Evolutionary conservation across 64 coral and sea anemone species (phyloP).

Genomic region (Montipora capricornis): DNA sequence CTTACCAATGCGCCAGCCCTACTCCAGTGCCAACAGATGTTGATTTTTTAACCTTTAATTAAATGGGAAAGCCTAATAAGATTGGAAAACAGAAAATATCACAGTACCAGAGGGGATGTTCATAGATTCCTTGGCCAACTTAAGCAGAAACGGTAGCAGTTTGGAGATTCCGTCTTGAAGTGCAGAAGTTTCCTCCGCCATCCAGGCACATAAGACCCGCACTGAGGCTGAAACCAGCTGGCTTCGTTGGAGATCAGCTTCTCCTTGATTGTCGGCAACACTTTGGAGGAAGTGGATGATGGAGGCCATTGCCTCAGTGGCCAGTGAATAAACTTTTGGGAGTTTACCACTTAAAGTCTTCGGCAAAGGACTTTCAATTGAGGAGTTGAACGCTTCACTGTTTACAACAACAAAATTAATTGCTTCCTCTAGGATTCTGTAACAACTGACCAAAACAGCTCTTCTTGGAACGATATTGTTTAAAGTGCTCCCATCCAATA

Average conservation of each 20-base stretch:
- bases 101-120: background rate
- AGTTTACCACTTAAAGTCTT: background rate
- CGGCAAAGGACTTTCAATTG: background rate
- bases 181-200: slow-evolving; percentile 92
- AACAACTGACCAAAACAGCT: slow-evolving; percentile 68
- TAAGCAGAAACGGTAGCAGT: slow-evolving; percentile 86
- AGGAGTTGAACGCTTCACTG: background rate
- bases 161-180: slow-evolving; percentile 73
- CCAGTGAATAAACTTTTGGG: slow-evolving; percentile 66
- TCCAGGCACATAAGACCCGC: slow-evolving; percentile 83
- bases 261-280: background rate
- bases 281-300: slow-evolving; percentile 68
- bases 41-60: no score
- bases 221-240: slow-evolving; percentile 77
- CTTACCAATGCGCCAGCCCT: background rate
- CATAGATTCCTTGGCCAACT: slow-evolving; percentile 71
- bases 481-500: slow-evolving; percentile 68
- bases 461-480: slow-evolving; percentile 50
- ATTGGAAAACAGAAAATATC: no score
- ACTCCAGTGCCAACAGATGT: no score
- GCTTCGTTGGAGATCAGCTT: background rate
- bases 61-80: no score
- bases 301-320: slow-evolving; percentile 70
- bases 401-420: slow-evolving; percentile 71
- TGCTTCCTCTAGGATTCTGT: slow-evolving; percentile 88